phyloP scores from a whole-genome alignment of 2,113 vertebrate genomes.

The Pontoporia blainvillei region DNA sequence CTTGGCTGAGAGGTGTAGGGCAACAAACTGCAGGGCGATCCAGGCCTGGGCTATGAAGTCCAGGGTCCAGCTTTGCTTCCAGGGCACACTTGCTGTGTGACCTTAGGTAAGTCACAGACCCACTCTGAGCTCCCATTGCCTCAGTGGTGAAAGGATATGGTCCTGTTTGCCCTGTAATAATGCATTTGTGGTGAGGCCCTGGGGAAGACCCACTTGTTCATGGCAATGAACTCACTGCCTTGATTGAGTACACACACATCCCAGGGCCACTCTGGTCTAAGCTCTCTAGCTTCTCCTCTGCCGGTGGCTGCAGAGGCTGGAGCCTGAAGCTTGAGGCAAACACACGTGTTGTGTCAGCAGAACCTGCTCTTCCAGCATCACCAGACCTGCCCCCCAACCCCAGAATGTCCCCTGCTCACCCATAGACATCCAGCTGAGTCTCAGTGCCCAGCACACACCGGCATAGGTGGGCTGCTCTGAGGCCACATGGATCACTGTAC shows the following conservation, averaged over 20 bases:
- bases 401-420: constrained; percentile 45
- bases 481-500: constrained; percentile 37
- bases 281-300: not conserved
- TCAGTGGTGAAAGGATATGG: not conserved
- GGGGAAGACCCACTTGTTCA: not conserved
- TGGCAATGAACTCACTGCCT: not conserved
- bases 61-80: not conserved
- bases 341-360: rapidly evolving
- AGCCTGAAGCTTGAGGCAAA: not conserved
- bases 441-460: constrained; percentile 65
- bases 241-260: not conserved
- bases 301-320: not conserved
- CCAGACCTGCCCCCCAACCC: rapidly evolving
- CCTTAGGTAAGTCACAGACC: not conserved
- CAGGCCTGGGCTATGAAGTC: not conserved
- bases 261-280: rapidly evolving
- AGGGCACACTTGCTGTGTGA: not conserved
- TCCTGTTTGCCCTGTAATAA: not conserved
- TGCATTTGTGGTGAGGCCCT: not conserved
- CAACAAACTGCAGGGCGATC: not conserved
- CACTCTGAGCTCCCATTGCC: not conserved
- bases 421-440: constrained; percentile 47
- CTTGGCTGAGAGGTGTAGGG: not conserved
- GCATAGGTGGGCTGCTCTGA: constrained; percentile 38
- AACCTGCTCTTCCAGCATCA: rapidly evolving